Percentiles rank a stretch among this genome's conserved stretches.
Conservation (phyloP, 2,888 invertebrate genomes). For the Pseudoips prasinana region DNA sequence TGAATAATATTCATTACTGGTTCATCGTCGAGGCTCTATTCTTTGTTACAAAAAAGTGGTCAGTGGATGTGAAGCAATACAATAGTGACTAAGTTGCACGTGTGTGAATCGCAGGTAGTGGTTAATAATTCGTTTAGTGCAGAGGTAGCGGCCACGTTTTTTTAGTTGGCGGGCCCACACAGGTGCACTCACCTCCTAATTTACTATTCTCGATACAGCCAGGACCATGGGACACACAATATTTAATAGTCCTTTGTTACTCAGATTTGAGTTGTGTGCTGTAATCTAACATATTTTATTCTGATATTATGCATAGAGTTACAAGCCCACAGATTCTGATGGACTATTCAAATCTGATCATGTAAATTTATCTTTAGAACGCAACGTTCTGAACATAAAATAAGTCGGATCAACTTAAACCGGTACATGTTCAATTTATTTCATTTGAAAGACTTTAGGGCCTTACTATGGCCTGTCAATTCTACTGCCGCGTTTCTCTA, state of each 20-base stretch:
- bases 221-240: conserved; percentile 48
- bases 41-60: conserved; percentile 20
- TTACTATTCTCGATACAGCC: conserved; percentile 73
- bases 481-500: too few relatives aligned
- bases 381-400: conserved; percentile 3
- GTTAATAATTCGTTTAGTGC: conserved; percentile 80
- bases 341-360: conserved; percentile 28
- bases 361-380: conserved; percentile 6
- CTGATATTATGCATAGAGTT: conserved; percentile 33
- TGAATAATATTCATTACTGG: conserved; percentile 35
- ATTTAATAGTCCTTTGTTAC: conserved; percentile 63
- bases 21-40: background rate
- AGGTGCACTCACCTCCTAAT: conserved; percentile 74
- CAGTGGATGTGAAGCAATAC: conserved; percentile 35
- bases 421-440: too few relatives aligned
- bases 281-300: conserved; percentile 38
- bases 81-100: conserved; percentile 17
- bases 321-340: conserved; percentile 17
- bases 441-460: too few relatives aligned
- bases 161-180: conserved; percentile 70
- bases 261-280: conserved; percentile 37
- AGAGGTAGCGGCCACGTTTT: conserved; percentile 75
- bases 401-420: background rate
- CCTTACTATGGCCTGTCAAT: too few relatives aligned
- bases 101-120: conserved; percentile 73